Conservation (phyloP, 1,140 invertebrate genomes). For the Drosophila arizonae region DNA sequence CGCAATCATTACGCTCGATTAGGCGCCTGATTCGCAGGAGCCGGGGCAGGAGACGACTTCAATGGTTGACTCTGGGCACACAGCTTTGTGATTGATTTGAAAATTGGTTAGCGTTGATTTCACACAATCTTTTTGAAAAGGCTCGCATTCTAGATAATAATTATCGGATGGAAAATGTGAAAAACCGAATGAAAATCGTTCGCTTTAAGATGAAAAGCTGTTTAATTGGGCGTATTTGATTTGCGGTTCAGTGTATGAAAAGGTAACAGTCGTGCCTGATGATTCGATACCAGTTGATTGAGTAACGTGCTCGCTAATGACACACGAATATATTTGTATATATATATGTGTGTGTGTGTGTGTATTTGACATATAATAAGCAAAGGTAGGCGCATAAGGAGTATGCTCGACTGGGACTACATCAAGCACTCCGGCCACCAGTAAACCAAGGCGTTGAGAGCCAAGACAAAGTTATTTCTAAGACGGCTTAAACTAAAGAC, state of each 20-base stretch:
- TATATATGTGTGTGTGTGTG: too few relatives aligned
- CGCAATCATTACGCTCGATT: constrained; percentile 81
- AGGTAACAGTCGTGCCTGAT: constrained; percentile 63
- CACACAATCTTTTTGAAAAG: constrained; percentile 67
- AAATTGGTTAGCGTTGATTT: constrained; percentile 80
- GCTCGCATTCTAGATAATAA: constrained; percentile 3
- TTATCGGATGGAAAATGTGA: background rate
- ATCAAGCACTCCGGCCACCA: background rate
- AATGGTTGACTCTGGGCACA: background rate
- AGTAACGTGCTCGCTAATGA: constrained; percentile 43
- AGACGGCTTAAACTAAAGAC: constrained; percentile 34
- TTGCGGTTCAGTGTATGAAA: constrained; percentile 66
- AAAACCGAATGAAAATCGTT: constrained; percentile 1
- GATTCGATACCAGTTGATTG: constrained; percentile 49
- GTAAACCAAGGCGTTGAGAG: background rate
- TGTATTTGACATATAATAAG: too few relatives aligned
- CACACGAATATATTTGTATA: too few relatives aligned
- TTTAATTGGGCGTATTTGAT: constrained; percentile 78
- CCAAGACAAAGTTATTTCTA: constrained; percentile 1
- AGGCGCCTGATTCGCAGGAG: constrained; percentile 49
- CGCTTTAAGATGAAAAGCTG: constrained; percentile 55
- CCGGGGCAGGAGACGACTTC: background rate
- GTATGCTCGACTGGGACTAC: too few relatives aligned
- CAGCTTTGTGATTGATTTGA: constrained; percentile 71
- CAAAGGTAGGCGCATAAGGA: background rate